Evolutionary conservation across 92 coral and sea anemone genomes (phyloP).

Genomic region (Porites evermanni): DNA sequence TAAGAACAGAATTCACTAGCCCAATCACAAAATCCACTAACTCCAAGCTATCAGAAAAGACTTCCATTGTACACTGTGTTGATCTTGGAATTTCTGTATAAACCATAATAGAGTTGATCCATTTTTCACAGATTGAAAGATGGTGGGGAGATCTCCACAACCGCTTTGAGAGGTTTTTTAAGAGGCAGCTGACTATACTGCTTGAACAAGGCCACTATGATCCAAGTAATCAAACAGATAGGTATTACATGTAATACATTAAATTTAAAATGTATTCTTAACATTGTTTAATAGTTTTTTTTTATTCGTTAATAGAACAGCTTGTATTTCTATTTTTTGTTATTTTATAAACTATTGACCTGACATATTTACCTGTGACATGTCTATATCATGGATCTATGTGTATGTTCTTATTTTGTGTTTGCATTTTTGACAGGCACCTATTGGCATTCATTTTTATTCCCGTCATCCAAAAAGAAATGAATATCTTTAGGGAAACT

Average conservation of each 20-base stretch:
- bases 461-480: constrained; percentile 63
- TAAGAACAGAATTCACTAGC: too few species aligned
- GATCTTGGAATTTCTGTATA: constrained; percentile 10
- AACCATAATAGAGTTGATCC: background rate
- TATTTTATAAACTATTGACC: constrained; percentile 7
- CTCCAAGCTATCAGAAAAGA: background rate
- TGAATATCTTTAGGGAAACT: constrained; percentile 60
- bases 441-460: constrained; percentile 65
- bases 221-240: constrained; percentile 55
- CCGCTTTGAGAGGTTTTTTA: constrained; percentile 64
- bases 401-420: constrained; percentile 11
- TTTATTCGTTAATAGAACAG: background rate
- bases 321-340: constrained; percentile 6
- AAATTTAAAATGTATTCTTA: background rate
- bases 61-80: constrained; percentile 2
- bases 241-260: constrained; percentile 14
- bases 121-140: constrained; percentile 51
- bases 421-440: constrained; percentile 21
- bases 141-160: constrained; percentile 78
- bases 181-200: constrained; percentile 60
- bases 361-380: background rate
- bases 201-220: constrained; percentile 75
- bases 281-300: too few species aligned
- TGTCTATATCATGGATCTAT: background rate
- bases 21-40: too few species aligned